Percentiles rank a stretch among this genome's conserved stretches.
Evolutionary conservation across 2,113 vertebrate species (phyloP).

Genomic region (Grus americana): DNA sequence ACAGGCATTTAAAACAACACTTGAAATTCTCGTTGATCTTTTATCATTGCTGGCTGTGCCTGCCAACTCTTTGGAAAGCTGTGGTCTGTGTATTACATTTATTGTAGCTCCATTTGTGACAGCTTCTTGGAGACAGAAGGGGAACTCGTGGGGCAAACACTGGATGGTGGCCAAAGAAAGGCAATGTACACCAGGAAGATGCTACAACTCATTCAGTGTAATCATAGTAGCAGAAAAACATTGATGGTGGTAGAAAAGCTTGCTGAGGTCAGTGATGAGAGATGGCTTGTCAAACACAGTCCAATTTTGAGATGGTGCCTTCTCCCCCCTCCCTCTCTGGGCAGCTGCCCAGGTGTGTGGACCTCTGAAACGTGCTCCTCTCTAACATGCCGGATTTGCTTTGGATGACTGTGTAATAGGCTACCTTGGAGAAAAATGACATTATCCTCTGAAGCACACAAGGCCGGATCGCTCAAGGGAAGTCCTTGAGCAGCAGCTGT

Average conservation of each 20-base stretch:
- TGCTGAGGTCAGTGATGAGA: not conserved
- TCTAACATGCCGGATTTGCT: not conserved
- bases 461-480: not conserved
- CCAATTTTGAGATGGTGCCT: not conserved
- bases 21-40: conserved; percentile 42
- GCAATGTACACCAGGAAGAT: not conserved
- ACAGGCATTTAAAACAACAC: conserved; percentile 31
- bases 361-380: not conserved
- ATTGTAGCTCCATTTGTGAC: conserved; percentile 55
- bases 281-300: not conserved
- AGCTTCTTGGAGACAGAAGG: conserved; percentile 54
- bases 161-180: conserved; percentile 52
- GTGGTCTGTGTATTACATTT: conserved; percentile 28
- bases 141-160: conserved; percentile 26
- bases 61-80: conserved; percentile 47
- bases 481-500: not conserved
- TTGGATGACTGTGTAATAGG: not conserved
- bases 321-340: not conserved
- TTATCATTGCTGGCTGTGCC: conserved; percentile 29
- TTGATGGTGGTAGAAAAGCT: not conserved
- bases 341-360: not conserved
- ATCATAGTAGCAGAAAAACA: not conserved
- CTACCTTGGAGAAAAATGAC: not conserved
- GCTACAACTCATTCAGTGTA: conserved; percentile 15
- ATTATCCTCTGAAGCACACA: not conserved